These are phyloP conservation scores for Ricordea florida DNA, from an alignment of 92 coral and sea anemone genomes.

Conservation along the genomic window DNA sequence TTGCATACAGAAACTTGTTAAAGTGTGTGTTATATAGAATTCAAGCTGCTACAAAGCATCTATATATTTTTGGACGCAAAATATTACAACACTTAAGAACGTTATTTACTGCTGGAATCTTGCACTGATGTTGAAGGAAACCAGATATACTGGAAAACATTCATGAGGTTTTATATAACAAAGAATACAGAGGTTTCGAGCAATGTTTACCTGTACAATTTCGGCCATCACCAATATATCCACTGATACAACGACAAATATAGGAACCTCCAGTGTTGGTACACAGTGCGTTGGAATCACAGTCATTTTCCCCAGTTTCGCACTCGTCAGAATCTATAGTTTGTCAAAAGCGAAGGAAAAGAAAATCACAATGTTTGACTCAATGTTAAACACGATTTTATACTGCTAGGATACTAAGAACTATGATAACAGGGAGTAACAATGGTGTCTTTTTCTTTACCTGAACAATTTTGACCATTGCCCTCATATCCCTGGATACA, in stretches of 20 bases:
- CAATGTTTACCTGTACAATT: neutral
- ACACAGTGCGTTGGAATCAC: slow-evolving; percentile 47
- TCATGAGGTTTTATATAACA: neutral
- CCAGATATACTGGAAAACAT: neutral
- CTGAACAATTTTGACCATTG: slow-evolving; percentile 34
- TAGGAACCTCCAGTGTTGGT: slow-evolving; percentile 45
- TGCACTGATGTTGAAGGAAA: too few species aligned
- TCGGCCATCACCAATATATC: slow-evolving; percentile 52
- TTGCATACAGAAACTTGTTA: too few species aligned
- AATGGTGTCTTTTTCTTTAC: neutral
- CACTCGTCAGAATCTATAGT: slow-evolving; percentile 57
- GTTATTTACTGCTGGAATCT: too few species aligned
- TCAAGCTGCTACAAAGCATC: too few species aligned
- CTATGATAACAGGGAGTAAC: neutral
- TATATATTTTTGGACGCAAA: too few species aligned
- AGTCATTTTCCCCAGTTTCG: neutral
- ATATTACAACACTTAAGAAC: too few species aligned
- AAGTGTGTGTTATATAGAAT: too few species aligned
- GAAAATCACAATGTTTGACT: too few species aligned
- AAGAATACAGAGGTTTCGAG: neutral
- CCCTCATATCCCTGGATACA: slow-evolving; percentile 31
- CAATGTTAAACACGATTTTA: too few species aligned
- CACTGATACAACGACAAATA: slow-evolving; percentile 45
- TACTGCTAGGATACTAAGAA: too few species aligned
- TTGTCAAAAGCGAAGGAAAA: too few species aligned